Evolutionary conservation across 2,797 vertebrate genomes (phyloP).

Genomic region (Natrix natrix): DNA sequence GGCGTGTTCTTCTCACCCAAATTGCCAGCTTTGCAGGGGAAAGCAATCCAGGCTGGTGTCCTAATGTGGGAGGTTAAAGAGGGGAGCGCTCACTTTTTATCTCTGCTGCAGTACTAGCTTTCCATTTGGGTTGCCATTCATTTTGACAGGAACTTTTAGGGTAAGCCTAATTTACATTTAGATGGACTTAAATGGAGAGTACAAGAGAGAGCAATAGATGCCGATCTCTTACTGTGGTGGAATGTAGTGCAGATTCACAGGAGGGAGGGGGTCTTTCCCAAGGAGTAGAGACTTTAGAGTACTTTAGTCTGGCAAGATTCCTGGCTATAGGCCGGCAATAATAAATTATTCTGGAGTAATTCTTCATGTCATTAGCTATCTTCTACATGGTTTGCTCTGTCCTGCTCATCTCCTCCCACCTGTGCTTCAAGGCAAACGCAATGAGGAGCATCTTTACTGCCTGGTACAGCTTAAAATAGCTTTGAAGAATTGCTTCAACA

Average conservation of each 20-base stretch:
- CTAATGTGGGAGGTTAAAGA: background rate
- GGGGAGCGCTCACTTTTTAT: background rate
- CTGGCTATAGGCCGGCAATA: background rate
- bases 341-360: background rate
- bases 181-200: background rate
- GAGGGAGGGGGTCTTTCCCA: background rate
- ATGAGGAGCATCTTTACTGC: background rate
- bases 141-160: background rate
- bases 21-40: background rate
- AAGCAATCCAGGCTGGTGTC: background rate
- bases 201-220: background rate
- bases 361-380: background rate
- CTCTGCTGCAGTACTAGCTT: background rate
- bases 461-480: slow-evolving; percentile 27
- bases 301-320: background rate
- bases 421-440: background rate
- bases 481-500: slow-evolving; percentile 19
- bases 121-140: background rate
- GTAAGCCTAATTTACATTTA: background rate
- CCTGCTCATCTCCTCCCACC: background rate
- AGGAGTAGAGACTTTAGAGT: background rate
- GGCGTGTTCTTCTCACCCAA: background rate
- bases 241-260: background rate
- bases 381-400: background rate
- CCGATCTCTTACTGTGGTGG: background rate